Evolutionary conservation across 2,113 vertebrate species (phyloP).

Genomic region (Cavia aperea): DNA sequence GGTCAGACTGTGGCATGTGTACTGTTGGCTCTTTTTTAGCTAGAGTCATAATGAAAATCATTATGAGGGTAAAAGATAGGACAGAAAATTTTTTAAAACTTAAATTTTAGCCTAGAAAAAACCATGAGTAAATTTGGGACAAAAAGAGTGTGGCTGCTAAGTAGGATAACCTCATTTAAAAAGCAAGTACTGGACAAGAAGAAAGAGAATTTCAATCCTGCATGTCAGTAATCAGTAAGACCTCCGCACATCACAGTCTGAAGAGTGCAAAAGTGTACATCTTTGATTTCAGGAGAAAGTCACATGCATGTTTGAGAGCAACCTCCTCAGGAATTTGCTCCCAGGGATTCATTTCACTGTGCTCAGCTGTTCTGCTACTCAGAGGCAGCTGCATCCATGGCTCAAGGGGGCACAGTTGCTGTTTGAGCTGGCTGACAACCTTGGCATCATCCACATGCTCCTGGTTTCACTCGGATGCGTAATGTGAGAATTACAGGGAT

Average conservation of each 20-base stretch:
- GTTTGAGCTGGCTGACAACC: not conserved
- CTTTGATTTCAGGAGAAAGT: not conserved
- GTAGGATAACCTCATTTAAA: not conserved
- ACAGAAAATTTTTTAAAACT: not conserved
- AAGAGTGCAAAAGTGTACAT: not conserved
- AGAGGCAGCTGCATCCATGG: not conserved
- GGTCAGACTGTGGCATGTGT: not conserved
- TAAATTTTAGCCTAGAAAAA: not conserved
- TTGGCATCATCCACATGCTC: not conserved
- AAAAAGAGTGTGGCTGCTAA: not conserved
- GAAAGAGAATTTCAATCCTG: not conserved
- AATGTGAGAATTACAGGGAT: not conserved
- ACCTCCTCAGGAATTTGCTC: not conserved
- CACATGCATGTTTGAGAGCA: not conserved
- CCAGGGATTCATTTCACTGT: not conserved
- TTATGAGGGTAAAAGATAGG: not conserved
- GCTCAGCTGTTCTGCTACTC: not conserved
- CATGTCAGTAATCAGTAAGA: not conserved
- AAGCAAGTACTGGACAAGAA: not conserved
- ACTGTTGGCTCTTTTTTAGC: not conserved
- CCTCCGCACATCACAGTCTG: not conserved
- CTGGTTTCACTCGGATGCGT: not conserved
- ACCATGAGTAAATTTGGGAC: not conserved
- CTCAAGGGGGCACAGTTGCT: not conserved
- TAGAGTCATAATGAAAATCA: not conserved